Evolutionary conservation across 2,888 invertebrate genomes (phyloP), one percentile per base, ranked within the genome.

Genomic region (Timandra comae): DNA sequence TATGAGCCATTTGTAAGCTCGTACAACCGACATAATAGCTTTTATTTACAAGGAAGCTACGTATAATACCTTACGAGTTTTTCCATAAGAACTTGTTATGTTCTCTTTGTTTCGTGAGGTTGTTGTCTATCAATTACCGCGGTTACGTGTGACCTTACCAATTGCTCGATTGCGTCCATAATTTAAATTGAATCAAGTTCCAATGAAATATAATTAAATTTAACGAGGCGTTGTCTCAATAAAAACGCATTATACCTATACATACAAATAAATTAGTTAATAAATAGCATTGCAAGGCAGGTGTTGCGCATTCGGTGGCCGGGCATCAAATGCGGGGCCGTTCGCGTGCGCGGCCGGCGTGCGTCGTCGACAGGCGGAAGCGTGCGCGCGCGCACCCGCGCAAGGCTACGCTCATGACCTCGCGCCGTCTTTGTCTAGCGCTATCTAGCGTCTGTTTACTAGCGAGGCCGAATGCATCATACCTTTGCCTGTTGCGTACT

Each of bases 331-430:
- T 69, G 63, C 16, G 60, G 60, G 46, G 46, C 52, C n/a, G n/a
- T n/a, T 54, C 50, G 61, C 62, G 62, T 54, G 56, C 52, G 57
- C 49, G 43, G 43, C 59, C 51, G 46, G 53, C 29, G 24, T 11
- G 26, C 30, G 41, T 6, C 66, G 68, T 71, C 73, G 75, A 73
- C 71, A 80, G 77, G 81, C 80, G 81, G 80, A 78, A 78, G 78
- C 75, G 70, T 62, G 66, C 69, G 76, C 69, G 62, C 69, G 72
- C 76, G 75, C 78, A 74, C 79, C 73, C 77, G 79, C 79, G 71
- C 84, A 84, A 84, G 82, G 84, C 84, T 84, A 71, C 77, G 82
- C 81, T 84, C 84, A 72, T 82, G 84, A 84, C 84, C 84, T 84
- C 84, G 84, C 80, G 53, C 70, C 77, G 82, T 81, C 82, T 84